A percentile compares a stretch with the other conserved stretches of the same genome.
These are phyloP conservation scores for Drosophila repletoides DNA, from an alignment of 1,140 invertebrate genomes.

Conservation along the genomic window DNA sequence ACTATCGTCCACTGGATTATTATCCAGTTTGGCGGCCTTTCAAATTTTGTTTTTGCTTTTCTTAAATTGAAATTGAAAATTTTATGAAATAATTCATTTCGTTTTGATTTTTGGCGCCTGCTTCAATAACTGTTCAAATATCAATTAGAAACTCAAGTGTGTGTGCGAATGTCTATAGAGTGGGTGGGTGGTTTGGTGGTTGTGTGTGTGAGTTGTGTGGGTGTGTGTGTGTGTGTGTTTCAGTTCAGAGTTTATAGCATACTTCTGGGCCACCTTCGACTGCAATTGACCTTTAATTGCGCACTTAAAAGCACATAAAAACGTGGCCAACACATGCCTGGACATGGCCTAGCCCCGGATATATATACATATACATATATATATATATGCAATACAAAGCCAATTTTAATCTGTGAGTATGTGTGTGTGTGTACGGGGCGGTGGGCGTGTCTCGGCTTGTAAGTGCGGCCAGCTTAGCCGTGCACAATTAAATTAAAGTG, in stretches of 20 bases:
- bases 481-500: constrained; percentile 60
- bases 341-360: constrained; percentile 39
- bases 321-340: constrained; percentile 50
- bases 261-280: constrained; percentile 42
- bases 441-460: constrained; percentile 28
- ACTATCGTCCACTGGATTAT: too few species aligned
- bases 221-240: constrained; percentile 1
- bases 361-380: too few species aligned
- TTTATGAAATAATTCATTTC: not conserved
- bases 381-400: constrained; percentile 39
- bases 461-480: constrained; percentile 51
- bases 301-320: constrained; percentile 79
- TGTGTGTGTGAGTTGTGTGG: not conserved
- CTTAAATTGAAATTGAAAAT: not conserved
- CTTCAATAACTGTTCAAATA: constrained; percentile 13
- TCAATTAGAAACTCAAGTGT: constrained; percentile 21
- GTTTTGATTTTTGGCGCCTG: constrained; percentile 5
- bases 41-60: not conserved
- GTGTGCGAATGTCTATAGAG: not conserved
- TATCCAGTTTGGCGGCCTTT: too few species aligned
- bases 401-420: constrained; percentile 5
- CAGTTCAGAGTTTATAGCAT: constrained; percentile 27
- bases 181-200: too few species aligned
- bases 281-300: constrained; percentile 79
- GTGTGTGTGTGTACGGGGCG: not conserved